Conservation (phyloP, 1,140 invertebrate species). For the Sycophila sp. region DNA sequence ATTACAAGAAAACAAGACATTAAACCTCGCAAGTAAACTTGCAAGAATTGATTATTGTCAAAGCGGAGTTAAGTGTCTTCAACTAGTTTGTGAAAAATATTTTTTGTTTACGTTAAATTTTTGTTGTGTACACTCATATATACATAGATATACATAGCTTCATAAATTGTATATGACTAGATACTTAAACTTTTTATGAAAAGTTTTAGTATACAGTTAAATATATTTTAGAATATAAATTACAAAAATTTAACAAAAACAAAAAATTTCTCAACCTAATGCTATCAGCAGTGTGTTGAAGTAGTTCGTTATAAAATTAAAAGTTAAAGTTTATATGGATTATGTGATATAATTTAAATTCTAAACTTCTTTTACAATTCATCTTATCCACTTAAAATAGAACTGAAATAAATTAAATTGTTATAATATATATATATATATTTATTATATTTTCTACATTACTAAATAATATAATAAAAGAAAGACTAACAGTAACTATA, state of each 20-base stretch:
- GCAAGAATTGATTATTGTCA: slow-evolving; percentile 14
- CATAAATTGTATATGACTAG: neutral
- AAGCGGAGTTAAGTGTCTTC: slow-evolving; percentile 15
- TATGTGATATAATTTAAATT: too few species aligned
- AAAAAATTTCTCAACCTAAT: neutral
- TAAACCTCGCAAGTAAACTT: slow-evolving; percentile 13
- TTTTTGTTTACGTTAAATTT: slow-evolving; percentile 5
- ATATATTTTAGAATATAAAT: neutral
- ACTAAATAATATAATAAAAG: too few species aligned
- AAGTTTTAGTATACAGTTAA: neutral
- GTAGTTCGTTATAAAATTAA: neutral
- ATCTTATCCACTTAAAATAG: too few species aligned
- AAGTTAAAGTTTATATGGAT: neutral
- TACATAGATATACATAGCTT: too few species aligned
- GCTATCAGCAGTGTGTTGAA: neutral
- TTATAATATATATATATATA: too few species aligned
- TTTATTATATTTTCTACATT: too few species aligned
- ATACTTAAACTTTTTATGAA: neutral
- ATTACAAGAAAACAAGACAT: neutral
- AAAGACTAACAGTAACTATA: too few species aligned
- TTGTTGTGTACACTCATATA: too few species aligned
- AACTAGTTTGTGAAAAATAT: neutral
- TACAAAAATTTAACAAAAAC: neutral
- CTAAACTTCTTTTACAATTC: too few species aligned
- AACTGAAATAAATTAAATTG: too few species aligned